Evolutionary conservation across 2,113 vertebrate species (phyloP).

Genomic region (Pongo pygmaeus): DNA sequence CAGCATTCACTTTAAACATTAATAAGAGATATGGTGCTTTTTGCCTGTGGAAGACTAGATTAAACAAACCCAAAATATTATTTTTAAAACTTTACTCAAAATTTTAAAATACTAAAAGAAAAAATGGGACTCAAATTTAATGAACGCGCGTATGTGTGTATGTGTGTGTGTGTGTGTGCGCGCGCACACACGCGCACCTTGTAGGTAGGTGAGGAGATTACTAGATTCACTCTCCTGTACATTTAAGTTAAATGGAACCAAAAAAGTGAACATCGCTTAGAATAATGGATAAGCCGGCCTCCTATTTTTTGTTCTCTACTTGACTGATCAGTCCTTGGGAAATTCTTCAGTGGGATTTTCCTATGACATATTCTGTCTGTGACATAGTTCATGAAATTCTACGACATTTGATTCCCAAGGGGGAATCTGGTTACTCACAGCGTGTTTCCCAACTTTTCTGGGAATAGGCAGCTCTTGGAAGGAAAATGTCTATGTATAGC

Average conservation of each 20-base stretch:
- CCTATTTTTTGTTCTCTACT: neutral
- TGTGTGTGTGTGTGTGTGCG: neutral
- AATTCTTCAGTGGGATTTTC: slow-evolving; percentile 46
- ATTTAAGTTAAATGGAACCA: neutral
- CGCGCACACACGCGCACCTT: rapidly evolving
- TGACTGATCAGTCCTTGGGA: neutral
- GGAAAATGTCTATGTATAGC: neutral
- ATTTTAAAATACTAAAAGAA: neutral
- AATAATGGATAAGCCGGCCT: slow-evolving; percentile 25
- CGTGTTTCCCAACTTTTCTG: slow-evolving; percentile 47
- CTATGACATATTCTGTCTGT: slow-evolving; percentile 39
- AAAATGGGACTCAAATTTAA: neutral
- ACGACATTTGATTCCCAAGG: slow-evolving; percentile 54
- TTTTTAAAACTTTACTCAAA: slow-evolving; percentile 23
- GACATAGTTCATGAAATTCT: slow-evolving; percentile 29
- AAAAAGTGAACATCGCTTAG: neutral
- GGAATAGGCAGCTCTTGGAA: slow-evolving; percentile 18
- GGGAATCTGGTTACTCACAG: slow-evolving; percentile 61
- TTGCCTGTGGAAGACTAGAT: neutral
- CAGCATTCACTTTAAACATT: neutral
- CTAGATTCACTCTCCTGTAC: neutral
- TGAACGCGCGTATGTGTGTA: neutral
- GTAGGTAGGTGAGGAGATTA: neutral
- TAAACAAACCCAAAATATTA: neutral
- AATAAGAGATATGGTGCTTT: neutral